A percentile compares a stretch with the other conserved stretches of the same genome.
Conservation (phyloP, 37 sponge, comb jelly and placozoan genomes). For the Halichondria panicea region DNA sequence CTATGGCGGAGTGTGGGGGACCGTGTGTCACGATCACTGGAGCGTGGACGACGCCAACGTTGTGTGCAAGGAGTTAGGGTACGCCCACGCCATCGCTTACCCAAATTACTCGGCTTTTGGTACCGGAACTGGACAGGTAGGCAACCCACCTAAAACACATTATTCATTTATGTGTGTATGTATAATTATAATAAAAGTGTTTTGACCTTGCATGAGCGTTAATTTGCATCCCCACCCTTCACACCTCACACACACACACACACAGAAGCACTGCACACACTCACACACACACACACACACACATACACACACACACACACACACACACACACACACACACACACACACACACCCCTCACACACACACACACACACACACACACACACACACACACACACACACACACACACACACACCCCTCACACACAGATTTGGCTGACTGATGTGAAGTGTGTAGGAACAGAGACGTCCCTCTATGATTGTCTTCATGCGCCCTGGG, state of each 20-base stretch:
- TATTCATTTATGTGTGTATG: background rate
- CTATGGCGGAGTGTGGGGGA: constrained; percentile 68
- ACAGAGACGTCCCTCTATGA: constrained; percentile 52
- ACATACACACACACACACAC: too few relatives aligned
- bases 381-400: too few relatives aligned
- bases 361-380: too few relatives aligned
- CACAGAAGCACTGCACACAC: too few relatives aligned
- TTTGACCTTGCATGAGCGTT: too few relatives aligned
- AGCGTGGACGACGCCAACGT: constrained; percentile 57
- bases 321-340: too few relatives aligned
- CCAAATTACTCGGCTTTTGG: constrained; percentile 19
- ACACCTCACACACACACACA: too few relatives aligned
- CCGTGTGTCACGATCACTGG: constrained; percentile 73
- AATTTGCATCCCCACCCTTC: too few relatives aligned
- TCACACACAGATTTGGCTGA: constrained; percentile 55
- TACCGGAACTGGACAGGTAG: constrained; percentile 34
- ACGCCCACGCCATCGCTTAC: constrained; percentile 23
- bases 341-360: too few relatives aligned
- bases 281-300: too few relatives aligned
- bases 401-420: background rate
- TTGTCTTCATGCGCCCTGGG: constrained; percentile 44
- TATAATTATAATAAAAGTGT: too few relatives aligned
- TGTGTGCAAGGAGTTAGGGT: constrained; percentile 63
- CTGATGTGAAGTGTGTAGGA: constrained; percentile 51
- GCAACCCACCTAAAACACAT: too few relatives aligned